A percentile compares a stretch with the other conserved stretches of the same genome.
Evolutionary conservation across 2,113 vertebrate species (phyloP).

Genomic region (Taxidea taxus): DNA sequence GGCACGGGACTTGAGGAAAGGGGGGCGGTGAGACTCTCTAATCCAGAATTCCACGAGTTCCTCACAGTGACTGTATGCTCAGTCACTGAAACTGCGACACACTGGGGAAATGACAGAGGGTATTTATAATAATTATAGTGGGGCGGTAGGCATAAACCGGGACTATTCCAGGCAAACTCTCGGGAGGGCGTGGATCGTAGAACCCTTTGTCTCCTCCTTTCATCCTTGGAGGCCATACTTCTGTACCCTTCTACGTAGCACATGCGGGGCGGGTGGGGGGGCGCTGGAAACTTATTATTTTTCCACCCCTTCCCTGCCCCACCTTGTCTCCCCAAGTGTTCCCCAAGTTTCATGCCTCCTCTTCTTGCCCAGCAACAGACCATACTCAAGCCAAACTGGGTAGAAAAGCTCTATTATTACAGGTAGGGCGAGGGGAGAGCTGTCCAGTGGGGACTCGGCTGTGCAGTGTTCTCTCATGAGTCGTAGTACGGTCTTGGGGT

Average conservation of each 20-base stretch:
- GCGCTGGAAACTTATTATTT: background rate
- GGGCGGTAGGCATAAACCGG: background rate
- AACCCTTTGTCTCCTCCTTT: background rate
- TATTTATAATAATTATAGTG: background rate
- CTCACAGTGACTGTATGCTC: background rate
- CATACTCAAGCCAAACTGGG: background rate
- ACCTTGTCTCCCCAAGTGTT: background rate
- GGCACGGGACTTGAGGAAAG: background rate
- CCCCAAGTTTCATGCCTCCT: background rate
- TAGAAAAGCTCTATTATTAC: slow-evolving; percentile 52
- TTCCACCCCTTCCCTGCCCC: background rate
- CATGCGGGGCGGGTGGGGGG: background rate
- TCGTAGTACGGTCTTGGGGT: background rate
- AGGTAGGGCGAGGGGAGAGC: background rate
- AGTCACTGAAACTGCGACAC: background rate
- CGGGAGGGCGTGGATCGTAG: background rate
- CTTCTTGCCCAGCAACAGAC: slow-evolving; percentile 41
- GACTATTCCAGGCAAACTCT: background rate
- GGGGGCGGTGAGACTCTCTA: background rate
- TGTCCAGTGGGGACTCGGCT: background rate
- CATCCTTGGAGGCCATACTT: background rate
- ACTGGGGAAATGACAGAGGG: background rate
- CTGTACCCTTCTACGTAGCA: background rate
- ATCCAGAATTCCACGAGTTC: background rate
- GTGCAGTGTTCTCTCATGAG: background rate